Evolutionary conservation across 2,113 vertebrate genomes (phyloP).

Genomic region (Spheniscus mendiculus): DNA sequence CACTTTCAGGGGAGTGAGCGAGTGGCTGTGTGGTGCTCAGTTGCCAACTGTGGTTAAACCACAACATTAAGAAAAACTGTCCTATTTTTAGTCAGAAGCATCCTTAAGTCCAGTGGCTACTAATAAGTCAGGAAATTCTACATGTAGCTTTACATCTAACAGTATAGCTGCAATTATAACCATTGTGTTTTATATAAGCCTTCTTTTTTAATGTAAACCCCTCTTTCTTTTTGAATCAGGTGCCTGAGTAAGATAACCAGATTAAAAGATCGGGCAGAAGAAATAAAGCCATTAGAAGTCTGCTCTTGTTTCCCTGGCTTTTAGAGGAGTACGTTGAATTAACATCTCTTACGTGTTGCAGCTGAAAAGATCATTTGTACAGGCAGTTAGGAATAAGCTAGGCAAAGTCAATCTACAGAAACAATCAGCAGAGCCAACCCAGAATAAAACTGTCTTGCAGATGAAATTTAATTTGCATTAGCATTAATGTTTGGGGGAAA

Average conservation of each 20-base stretch:
- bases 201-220: neutral
- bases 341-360: neutral
- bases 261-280: neutral
- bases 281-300: neutral
- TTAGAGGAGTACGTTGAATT: neutral
- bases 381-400: neutral
- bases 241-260: neutral
- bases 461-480: constrained; percentile 12
- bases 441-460: constrained; percentile 8
- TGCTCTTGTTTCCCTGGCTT: neutral
- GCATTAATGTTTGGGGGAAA: neutral
- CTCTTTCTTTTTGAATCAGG: neutral
- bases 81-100: neutral
- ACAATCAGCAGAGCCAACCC: neutral
- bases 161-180: neutral
- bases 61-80: neutral
- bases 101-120: neutral
- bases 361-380: neutral
- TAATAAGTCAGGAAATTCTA: neutral
- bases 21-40: no score
- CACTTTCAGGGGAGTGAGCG: no score
- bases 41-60: no score
- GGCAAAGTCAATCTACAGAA: neutral
- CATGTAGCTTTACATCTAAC: neutral
- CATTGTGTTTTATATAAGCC: neutral